Conservation (phyloP, 2,888 invertebrate species). For the Mantis religiosa region DNA sequence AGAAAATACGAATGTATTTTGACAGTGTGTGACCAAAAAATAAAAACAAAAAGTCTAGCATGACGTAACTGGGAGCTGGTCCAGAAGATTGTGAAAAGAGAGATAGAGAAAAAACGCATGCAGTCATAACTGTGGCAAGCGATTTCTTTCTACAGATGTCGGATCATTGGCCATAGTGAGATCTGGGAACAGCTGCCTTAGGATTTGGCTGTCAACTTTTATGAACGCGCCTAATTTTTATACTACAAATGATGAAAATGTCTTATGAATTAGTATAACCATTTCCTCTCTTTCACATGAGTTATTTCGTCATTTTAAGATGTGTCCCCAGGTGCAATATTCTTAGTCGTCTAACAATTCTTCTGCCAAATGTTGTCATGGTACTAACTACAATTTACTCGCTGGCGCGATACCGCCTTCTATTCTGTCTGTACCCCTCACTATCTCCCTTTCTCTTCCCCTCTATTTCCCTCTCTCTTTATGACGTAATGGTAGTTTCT, state of each 20-base stretch:
- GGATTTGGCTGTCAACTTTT: neutral
- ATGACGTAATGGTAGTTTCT: too few relatives aligned
- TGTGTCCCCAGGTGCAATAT: too few relatives aligned
- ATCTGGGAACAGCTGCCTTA: neutral
- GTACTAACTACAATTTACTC: too few relatives aligned
- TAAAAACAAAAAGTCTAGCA: neutral
- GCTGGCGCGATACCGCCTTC: too few relatives aligned
- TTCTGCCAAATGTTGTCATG: neutral
- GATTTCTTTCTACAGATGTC: too few relatives aligned
- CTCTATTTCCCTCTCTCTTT: too few relatives aligned
- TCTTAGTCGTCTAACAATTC: neutral
- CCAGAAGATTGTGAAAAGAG: neutral
- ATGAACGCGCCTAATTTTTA: neutral
- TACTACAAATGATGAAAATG: too few relatives aligned
- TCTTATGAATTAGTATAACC: neutral
- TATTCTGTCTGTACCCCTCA: too few relatives aligned
- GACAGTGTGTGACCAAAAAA: neutral
- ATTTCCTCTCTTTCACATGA: neutral
- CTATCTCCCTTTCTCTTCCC: too few relatives aligned
- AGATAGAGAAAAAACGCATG: neutral
- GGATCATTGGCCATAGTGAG: neutral
- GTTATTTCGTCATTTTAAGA: too few relatives aligned
- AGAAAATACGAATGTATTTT: neutral
- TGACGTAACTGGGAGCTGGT: neutral
- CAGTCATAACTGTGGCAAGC: neutral